Evolutionary conservation across 2,113 vertebrate genomes (phyloP), one percentile per base, ranked within the genome.

Genomic region (Alaudala cheleensis): DNA sequence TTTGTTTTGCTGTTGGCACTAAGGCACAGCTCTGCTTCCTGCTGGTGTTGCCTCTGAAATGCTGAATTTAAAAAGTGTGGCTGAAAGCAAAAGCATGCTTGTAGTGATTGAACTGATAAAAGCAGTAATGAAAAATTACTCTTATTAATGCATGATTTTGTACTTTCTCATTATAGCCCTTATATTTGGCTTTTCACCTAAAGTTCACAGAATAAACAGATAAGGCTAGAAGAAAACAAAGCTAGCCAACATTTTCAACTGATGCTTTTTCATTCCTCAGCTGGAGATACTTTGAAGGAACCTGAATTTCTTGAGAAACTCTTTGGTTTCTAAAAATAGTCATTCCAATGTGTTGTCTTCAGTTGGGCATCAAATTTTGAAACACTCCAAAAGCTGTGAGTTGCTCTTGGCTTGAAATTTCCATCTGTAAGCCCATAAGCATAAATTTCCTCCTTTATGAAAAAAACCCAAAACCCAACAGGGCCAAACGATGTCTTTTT

Each of bases 221-320:
- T 86, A 80, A 92, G 40, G 10, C 65, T 85, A 77, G 65, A 73
- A 80, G 73, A 95, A 69, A 57, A 23, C 21, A 80, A 76, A 69
- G 42, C 67, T 44, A 64, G 74, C 42, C 70, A 93, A 57, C 10
- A 33, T 72, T 91, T 87, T 71, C 44, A 71, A 44, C 47, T 19
- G 44, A 14, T 87, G 21, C 23, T 49, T 95, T 95, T 79, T 90
- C 34, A 12, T 88, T 93, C 62, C 39, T 95, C 67, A 88, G 53
- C 88, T 86, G 50, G 54, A 90, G 62, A 69, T 25, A 34, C 28
- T 92, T 94, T 77, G 84, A 88, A 72, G 42, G 34, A 93, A 49
- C 39, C 45, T 70, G 71, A 78, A 77, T 90, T 88, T 83, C 71
- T 90, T 77, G 58, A 90, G 74, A 90, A 95, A 92, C 23, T 37